Percentiles rank a stretch among this genome's conserved stretches.
These are phyloP conservation scores for Athalia rosae DNA, from an alignment of 2,888 invertebrate species.

Conservation along the genomic window DNA sequence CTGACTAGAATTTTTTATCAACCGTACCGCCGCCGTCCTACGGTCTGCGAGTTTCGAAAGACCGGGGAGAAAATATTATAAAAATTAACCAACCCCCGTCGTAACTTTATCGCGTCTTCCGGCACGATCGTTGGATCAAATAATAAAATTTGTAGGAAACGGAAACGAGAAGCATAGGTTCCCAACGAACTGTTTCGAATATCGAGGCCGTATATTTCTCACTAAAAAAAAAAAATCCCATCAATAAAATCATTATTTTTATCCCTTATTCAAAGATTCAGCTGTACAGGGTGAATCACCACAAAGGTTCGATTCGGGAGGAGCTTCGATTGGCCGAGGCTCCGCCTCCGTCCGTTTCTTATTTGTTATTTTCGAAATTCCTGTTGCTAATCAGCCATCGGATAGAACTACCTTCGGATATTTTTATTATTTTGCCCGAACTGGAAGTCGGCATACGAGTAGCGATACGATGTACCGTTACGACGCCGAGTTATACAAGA, in stretches of 20 bases:
- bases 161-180: slow-evolving; percentile 1
- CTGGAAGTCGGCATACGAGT: too few species aligned
- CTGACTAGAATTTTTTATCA: not conserved
- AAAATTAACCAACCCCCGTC: slow-evolving; percentile 10
- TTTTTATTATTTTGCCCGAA: too few species aligned
- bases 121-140: slow-evolving; percentile 7
- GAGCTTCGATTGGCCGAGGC: not conserved
- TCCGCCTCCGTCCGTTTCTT: too few species aligned
- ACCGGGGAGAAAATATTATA: slow-evolving; percentile 1
- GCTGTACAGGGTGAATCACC: slow-evolving; percentile 56
- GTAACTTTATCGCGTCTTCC: slow-evolving; percentile 18
- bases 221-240: not conserved
- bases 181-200: slow-evolving; percentile 8
- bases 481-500: too few species aligned
- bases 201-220: not conserved
- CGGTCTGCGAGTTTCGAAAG: not conserved
- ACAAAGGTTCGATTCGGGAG: too few species aligned
- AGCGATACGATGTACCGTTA: too few species aligned
- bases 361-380: too few species aligned
- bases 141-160: slow-evolving; percentile 29
- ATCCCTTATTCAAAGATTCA: too few species aligned
- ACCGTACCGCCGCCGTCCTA: not conserved
- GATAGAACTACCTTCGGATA: too few species aligned
- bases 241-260: slow-evolving; percentile 11
- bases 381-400: too few species aligned